Conservation (phyloP, 92 coral and sea anemone genomes). For the Pocillopora grandis region DNA sequence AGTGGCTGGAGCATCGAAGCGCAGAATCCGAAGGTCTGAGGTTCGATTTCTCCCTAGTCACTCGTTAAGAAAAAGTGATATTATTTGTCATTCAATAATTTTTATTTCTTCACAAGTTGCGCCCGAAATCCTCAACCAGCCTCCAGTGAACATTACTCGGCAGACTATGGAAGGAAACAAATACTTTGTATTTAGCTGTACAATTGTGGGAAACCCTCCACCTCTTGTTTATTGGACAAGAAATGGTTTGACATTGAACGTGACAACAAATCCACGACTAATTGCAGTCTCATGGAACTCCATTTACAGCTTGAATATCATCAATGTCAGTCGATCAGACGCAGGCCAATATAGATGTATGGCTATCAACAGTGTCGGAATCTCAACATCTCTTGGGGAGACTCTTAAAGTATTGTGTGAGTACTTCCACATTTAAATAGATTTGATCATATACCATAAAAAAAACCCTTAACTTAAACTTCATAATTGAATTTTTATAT, state of each 20-base stretch:
- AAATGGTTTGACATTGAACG: neutral
- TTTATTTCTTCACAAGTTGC: neutral
- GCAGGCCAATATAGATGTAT: constrained; percentile 35
- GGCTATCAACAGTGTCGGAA: constrained; percentile 7
- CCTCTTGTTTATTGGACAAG: neutral
- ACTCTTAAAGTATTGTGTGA: constrained; percentile 15
- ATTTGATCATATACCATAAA: too few relatives aligned
- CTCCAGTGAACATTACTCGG: neutral
- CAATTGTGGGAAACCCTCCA: neutral
- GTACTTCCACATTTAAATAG: neutral
- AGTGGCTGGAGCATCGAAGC: too few relatives aligned
- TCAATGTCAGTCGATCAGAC: constrained; percentile 26
- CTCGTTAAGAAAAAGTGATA: too few relatives aligned
- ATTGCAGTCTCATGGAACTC: neutral
- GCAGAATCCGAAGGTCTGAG: too few relatives aligned
- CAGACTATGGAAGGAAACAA: neutral
- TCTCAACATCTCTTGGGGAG: neutral
- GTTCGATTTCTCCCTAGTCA: too few relatives aligned
- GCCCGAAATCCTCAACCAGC: neutral
- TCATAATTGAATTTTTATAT: too few relatives aligned
- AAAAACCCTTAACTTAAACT: too few relatives aligned
- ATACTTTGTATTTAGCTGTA: neutral
- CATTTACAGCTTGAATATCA: constrained; percentile 4
- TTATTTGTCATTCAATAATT: too few relatives aligned
- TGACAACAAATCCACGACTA: neutral